Conservation (phyloP, 2,113 vertebrate species). For the Ochotona curzoniae region DNA sequence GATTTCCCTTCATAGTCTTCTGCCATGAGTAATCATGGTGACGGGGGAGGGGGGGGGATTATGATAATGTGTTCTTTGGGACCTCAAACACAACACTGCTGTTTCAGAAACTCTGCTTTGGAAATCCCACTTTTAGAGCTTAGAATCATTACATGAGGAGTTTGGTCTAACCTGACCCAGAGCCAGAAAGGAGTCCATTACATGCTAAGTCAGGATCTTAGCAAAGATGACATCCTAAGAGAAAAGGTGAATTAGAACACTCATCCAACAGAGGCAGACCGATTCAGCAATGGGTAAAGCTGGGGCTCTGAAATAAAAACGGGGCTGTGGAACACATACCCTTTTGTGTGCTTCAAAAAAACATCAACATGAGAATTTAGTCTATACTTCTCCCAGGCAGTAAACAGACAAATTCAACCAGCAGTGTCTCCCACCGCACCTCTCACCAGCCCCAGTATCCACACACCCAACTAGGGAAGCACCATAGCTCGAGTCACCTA, state of each 20-base stretch:
- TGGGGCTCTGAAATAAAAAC: not conserved
- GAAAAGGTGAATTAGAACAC: not conserved
- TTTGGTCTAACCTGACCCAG: not conserved
- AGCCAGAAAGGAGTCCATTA: not conserved
- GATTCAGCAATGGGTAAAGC: not conserved
- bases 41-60: not conserved
- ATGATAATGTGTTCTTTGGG: not conserved
- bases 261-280: not conserved
- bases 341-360: not conserved
- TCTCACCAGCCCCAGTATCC: not conserved
- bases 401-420: not conserved
- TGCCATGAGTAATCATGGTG: not conserved
- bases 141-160: not conserved
- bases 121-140: not conserved
- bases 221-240: not conserved
- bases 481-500: not conserved
- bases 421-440: not conserved
- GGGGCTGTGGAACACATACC: not conserved
- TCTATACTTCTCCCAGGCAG: not conserved
- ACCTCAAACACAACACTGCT: not conserved
- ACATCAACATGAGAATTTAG: not conserved
- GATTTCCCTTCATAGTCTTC: not conserved
- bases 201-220: not conserved
- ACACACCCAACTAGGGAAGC: not conserved
- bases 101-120: constrained; percentile 1